Percentiles rank a stretch among this genome's conserved stretches.
phyloP scores from a whole-genome alignment of 2,113 vertebrate species.

The Vulpes lagopus region DNA sequence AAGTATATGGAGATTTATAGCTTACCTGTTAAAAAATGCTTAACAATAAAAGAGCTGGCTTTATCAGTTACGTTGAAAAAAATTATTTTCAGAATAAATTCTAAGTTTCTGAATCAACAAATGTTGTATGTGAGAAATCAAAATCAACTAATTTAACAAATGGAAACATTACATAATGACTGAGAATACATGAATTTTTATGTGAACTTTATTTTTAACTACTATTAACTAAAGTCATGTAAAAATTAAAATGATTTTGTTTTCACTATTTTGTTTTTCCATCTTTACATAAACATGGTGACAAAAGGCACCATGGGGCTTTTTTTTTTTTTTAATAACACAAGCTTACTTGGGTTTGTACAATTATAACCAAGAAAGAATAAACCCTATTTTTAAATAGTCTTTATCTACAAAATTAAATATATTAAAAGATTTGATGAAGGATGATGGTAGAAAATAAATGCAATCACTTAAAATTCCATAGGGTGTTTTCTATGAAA shows the following conservation, averaged over 20 bases:
- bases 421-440: slow-evolving; percentile 13
- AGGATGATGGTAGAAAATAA: slow-evolving; percentile 56
- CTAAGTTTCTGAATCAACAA: neutral
- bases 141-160: slow-evolving; percentile 43
- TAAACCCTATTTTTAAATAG: slow-evolving; percentile 35
- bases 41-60: neutral
- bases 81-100: slow-evolving; percentile 12
- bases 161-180: neutral
- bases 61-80: neutral
- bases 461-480: slow-evolving; percentile 34
- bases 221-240: slow-evolving; percentile 48
- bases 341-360: slow-evolving; percentile 16
- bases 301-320: neutral
- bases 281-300: slow-evolving; percentile 29
- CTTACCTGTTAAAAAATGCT: neutral
- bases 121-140: neutral
- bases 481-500: slow-evolving; percentile 39
- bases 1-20: neutral
- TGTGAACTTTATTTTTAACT: neutral
- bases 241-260: slow-evolving; percentile 47
- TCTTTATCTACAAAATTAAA: slow-evolving; percentile 49
- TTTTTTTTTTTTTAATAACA: slow-evolving; percentile 23
- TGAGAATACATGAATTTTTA: slow-evolving; percentile 10
- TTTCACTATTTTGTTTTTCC: slow-evolving; percentile 41
- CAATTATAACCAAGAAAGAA: slow-evolving; percentile 29